A percentile compares a stretch with the other conserved stretches of the same genome.
Conservation (phyloP, 2,797 vertebrate species). For the Hybognathus amarus region DNA sequence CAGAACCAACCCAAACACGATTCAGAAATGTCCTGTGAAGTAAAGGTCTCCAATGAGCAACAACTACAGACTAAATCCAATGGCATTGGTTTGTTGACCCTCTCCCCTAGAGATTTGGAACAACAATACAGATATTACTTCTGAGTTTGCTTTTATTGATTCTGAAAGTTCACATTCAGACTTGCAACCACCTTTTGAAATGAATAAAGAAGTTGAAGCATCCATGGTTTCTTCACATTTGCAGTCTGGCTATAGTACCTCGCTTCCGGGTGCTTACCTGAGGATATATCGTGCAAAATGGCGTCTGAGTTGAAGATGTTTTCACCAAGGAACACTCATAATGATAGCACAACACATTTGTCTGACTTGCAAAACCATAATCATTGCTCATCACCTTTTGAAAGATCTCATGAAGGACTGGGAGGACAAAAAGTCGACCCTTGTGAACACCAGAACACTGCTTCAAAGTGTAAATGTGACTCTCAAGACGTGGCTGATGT, state of each 20-base stretch:
- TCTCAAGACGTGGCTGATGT: not conserved
- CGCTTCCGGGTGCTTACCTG: not conserved
- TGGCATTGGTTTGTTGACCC: conserved; percentile 67
- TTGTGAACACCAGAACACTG: conserved; percentile 20
- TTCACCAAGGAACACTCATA: conserved; percentile 29
- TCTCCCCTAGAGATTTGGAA: conserved; percentile 71
- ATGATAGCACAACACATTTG: conserved; percentile 47
- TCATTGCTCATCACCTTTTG: conserved; percentile 60
- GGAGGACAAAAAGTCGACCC: conserved; percentile 41
- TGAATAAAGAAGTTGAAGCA: conserved; percentile 42
- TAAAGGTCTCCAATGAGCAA: conserved; percentile 22
- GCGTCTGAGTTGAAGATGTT: conserved; percentile 32
- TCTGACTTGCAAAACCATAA: conserved; percentile 56
- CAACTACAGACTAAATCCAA: conserved; percentile 49
- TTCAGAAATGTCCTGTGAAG: conserved; percentile 35
- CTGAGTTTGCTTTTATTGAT: conserved; percentile 77
- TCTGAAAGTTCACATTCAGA: conserved; percentile 76
- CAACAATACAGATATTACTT: conserved; percentile 72
- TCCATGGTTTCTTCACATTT: conserved; percentile 8
- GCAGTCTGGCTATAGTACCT: not conserved
- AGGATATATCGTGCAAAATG: conserved; percentile 34
- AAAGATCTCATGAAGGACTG: conserved; percentile 58
- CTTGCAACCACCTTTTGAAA: conserved; percentile 46
- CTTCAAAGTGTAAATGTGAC: conserved; percentile 16
- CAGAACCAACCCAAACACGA: conserved; percentile 37